Conservation (phyloP, 2,888 invertebrate species). For the Luperina testacea region DNA sequence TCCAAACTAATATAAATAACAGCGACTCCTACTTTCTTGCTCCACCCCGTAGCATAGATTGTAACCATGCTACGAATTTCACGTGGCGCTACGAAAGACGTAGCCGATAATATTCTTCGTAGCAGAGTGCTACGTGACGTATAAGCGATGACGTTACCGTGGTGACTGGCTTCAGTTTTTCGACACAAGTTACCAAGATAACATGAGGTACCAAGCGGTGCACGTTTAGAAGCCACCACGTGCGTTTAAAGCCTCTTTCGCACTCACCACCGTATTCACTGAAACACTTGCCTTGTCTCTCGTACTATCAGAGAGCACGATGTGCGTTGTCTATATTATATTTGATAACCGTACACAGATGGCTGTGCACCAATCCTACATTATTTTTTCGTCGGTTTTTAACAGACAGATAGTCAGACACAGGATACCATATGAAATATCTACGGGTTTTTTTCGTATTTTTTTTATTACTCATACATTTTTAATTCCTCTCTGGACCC, state of each 20-base stretch:
- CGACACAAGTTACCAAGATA: slow-evolving; percentile 27
- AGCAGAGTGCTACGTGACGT: slow-evolving; percentile 18
- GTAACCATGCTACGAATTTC: slow-evolving; percentile 9
- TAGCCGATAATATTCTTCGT: neutral
- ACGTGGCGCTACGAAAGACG: slow-evolving; percentile 21
- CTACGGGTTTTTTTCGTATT: neutral
- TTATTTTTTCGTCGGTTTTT: neutral
- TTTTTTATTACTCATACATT: no score
- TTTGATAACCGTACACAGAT: neutral
- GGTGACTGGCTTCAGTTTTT: slow-evolving; percentile 18
- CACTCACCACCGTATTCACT: slow-evolving; percentile 3
- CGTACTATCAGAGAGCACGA: neutral
- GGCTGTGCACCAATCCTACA: neutral
- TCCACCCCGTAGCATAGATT: neutral
- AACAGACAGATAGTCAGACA: neutral
- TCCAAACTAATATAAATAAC: neutral
- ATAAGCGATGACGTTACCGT: slow-evolving; percentile 27
- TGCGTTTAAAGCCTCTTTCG: slow-evolving; percentile 2
- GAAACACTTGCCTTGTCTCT: neutral
- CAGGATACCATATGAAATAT: neutral
- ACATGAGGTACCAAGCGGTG: neutral
- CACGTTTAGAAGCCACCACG: neutral
- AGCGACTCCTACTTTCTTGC: neutral
- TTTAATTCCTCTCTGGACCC: no score
- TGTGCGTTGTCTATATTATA: neutral